Base-by-base conservation (phyloP, 2,888 invertebrate species). In the Drosophila buzzatii region DNA sequence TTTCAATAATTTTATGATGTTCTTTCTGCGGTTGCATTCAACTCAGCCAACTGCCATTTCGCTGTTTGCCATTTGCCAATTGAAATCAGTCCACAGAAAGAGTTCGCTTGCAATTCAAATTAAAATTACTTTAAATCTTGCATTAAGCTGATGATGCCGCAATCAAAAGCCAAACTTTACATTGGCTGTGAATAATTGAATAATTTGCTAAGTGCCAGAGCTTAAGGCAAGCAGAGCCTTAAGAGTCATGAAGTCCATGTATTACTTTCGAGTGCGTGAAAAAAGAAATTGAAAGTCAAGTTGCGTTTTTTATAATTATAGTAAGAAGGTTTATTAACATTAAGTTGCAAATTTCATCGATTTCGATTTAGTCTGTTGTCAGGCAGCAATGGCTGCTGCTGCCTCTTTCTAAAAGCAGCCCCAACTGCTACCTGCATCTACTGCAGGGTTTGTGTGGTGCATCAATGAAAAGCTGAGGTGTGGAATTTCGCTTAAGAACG, bases 1-100 rank as follows among this genome's bases (percentile, higher is more conserved):
- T 87, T 82, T 81, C 67, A 77, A 86, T 86, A 89, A 89, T 89
- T 85, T 78, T 66, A 66, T 70, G 71, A 73, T 67, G 63, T 63
- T 74, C 69, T 70, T 61, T 72, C 39, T 72, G 81, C 55, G 88
- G 85, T 79, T 47, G 37, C 39, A 60, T 45, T 44, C 61, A 68
- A 49, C 44, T 66, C 18, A 55, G 20, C 35, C 37, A 39, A 42
- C 41, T 33, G 20, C 18, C 42, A 60, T 61, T 49, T 41, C 23
- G 31, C 23, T 45, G 49, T n/a, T 49, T n/a, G n/a, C 60, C 47
- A 14, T 55, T 41, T 27, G n/a, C 47, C 59, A 62, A 20, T 44
- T 39, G 27, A 27, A n/a, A 39, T 10, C 33, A 7, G n/a, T 57
- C 20, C 12, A 57, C 52, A 53, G 52, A 59, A 27, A 41, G 39